These are phyloP conservation scores for Campoletis raptor DNA, from an alignment of 2,888 invertebrate genomes.

Conservation along the genomic window DNA sequence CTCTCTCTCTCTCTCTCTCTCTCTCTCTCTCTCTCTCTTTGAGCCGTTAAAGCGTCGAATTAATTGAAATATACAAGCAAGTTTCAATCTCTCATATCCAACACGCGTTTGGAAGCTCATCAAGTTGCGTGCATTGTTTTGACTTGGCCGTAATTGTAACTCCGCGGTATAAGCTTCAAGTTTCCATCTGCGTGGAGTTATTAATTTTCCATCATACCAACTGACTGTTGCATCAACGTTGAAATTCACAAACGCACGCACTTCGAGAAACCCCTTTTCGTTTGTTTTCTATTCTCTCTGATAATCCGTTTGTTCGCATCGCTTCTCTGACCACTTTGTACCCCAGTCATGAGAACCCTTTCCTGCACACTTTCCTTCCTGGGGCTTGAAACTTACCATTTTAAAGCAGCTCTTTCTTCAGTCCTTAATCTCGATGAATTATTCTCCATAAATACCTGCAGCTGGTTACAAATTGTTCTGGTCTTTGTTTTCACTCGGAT, in stretches of 20 bases:
- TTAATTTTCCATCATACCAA: slow-evolving; percentile 1
- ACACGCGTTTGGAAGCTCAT: slow-evolving; percentile 8
- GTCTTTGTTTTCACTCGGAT: background rate
- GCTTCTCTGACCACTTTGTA: background rate
- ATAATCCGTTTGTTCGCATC: background rate
- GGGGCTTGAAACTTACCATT: background rate
- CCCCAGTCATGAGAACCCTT: background rate
- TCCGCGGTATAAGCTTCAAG: slow-evolving; percentile 11
- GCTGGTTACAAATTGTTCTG: background rate
- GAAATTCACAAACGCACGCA: background rate
- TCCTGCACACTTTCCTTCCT: background rate
- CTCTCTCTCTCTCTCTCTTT: background rate
- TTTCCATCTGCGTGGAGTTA: background rate
- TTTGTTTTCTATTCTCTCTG: background rate
- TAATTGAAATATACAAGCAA: slow-evolving; percentile 17
- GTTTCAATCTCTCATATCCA: background rate
- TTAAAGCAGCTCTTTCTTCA: background rate
- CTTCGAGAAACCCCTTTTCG: background rate
- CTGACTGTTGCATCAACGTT: background rate
- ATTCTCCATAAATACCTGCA: background rate
- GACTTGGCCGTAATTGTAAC: background rate
- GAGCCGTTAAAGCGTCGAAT: slow-evolving; percentile 2
- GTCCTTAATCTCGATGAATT: background rate
- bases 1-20: too few relatives aligned
- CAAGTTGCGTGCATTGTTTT: slow-evolving; percentile 17